Percentiles rank a stretch among this genome's conserved stretches.
These are phyloP conservation scores for Astatoreochromis straeleni DNA, from an alignment of 2,113 vertebrate genomes.

Conservation along the genomic window DNA sequence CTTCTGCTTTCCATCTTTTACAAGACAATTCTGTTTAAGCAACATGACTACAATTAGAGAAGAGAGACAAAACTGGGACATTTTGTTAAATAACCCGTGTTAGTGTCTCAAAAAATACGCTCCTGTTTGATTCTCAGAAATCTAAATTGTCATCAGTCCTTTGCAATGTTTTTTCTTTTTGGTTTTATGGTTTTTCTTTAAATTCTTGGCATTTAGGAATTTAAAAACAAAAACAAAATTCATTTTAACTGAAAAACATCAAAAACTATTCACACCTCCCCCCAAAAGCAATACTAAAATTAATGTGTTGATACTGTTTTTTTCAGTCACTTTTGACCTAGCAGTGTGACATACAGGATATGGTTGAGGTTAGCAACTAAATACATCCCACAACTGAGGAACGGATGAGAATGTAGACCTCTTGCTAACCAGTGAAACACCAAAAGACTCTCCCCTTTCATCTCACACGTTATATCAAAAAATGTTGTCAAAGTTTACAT, in stretches of 20 bases:
- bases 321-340: neutral
- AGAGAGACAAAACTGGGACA: neutral
- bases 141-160: neutral
- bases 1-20: neutral
- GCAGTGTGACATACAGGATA: neutral
- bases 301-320: fast-evolving
- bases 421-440: neutral
- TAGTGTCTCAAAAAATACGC: neutral
- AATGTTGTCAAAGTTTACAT: neutral
- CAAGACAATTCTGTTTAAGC: neutral
- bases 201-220: neutral
- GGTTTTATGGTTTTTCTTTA: neutral
- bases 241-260: neutral
- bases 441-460: neutral
- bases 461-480: neutral
- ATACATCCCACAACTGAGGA: neutral
- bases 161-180: neutral
- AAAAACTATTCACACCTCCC: neutral
- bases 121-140: neutral
- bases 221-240: neutral
- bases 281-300: neutral
- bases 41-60: neutral
- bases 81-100: neutral
- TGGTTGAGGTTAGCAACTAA: neutral
- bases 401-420: neutral